A percentile compares a stretch with the other conserved stretches of the same genome.
Conservation (phyloP, 2,797 vertebrate species). For the Megalops cyprinoides region DNA sequence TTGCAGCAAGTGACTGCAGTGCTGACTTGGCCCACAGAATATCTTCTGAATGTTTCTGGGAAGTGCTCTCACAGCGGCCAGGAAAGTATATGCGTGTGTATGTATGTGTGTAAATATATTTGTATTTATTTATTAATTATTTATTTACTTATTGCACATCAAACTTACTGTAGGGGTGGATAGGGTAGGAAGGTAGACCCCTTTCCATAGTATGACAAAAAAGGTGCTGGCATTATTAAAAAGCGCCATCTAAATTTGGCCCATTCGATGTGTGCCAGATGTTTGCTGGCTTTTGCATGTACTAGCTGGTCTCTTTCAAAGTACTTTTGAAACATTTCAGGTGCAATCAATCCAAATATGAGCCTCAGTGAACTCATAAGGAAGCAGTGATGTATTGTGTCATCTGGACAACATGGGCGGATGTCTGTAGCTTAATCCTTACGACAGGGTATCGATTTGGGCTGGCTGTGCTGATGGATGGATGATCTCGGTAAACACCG, state of each 20-base stretch:
- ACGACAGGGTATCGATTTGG: not conserved
- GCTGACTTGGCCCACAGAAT: too few species aligned
- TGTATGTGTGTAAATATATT: too few species aligned
- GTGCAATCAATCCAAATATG: not conserved
- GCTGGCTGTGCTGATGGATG: not conserved
- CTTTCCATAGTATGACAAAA: too few species aligned
- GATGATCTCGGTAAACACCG: not conserved
- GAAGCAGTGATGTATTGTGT: not conserved
- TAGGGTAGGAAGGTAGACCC: too few species aligned
- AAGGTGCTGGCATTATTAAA: too few species aligned
- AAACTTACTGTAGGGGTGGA: too few species aligned
- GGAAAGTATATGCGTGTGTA: too few species aligned
- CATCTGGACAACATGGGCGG: not conserved
- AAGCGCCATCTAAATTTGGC: not conserved
- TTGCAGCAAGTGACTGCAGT: not conserved
- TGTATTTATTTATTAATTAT: too few species aligned
- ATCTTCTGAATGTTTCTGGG: too few species aligned
- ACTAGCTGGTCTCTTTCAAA: not conserved
- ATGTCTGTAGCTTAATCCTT: not conserved
- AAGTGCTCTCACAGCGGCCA: too few species aligned
- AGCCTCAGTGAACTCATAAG: not conserved
- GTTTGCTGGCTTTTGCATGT: not conserved
- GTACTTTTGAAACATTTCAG: not conserved
- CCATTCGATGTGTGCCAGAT: not conserved
- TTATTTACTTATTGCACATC: too few species aligned